Evolutionary conservation across 2,888 invertebrate genomes (phyloP), one percentile per base, ranked within the genome.

Genomic region (Epicampocera succincta): DNA sequence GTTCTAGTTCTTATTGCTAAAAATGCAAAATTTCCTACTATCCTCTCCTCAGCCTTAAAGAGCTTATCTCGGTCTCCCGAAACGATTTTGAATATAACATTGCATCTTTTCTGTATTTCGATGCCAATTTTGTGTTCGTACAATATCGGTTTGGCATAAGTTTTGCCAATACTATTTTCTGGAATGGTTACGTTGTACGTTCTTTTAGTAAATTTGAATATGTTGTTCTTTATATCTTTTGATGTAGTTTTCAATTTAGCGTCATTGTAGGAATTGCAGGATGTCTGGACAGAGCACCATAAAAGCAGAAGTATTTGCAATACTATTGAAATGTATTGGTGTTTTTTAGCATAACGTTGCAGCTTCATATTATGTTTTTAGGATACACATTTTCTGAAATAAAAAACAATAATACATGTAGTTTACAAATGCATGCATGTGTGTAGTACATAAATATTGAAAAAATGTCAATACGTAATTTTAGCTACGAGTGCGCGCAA

Each of bases 11-110:
- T 93, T 80, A 99, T 94, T 72, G 95, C 93, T 71, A 99, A 93
- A 91, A 99, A 99, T 90, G 97, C 97, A 92, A 98, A 98, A 92
- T 99, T 98, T 46, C 99, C 99, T 69, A 99, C 95, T 80, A 94
- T 92, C 80, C 95, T 93, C 86, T 96, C 95, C 90, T 98, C 98
- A 9, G 97, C 97, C 90, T 97, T 97, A 92, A 99, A 99, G 89
- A 98, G 95, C 89, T 95, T 95, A 88, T 97, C 96, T 69, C 94
- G 94, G 92, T 98, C 97, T 56, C 98, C 98, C 87, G 94, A 94
- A 19, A 95, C 93, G 89, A 99, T 97, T 88, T 95, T 95, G 91
- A 95, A 99, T 85, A 95, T 95, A 61, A 98, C 93, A 85, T 94
- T 94, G 71, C 92, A 88, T 79, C 89, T 91, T 46, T 91, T 89